Evolutionary conservation across 30 jellyfish, hydroid and myxozoan species (phyloP).

Genomic region (Aurelia sp.): DNA sequence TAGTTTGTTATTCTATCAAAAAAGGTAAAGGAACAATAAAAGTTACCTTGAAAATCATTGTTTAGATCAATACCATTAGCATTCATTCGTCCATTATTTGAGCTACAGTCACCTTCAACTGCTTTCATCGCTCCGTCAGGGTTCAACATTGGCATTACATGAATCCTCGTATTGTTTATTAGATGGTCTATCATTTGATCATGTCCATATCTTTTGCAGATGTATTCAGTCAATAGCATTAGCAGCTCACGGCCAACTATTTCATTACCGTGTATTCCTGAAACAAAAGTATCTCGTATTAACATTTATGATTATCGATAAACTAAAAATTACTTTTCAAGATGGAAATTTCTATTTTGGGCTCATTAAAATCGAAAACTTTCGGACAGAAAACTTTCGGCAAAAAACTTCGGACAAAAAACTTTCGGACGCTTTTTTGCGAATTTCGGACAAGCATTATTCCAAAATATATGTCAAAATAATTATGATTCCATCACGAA

Average conservation of each 20-base stretch:
- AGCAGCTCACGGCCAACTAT: slow-evolving; percentile 92
- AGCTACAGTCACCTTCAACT: slow-evolving; percentile 84
- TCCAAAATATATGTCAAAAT: no score
- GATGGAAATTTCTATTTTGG: no score
- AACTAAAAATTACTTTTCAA: no score
- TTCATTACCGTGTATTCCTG: slow-evolving; percentile 99
- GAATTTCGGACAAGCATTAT: no score
- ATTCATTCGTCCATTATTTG: slow-evolving; percentile 81
- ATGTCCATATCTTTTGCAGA: slow-evolving; percentile 84
- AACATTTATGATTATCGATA: no score
- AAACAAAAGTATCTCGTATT: not conserved
- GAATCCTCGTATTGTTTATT: slow-evolving; percentile 89
- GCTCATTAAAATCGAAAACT: no score
- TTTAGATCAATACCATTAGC: slow-evolving; percentile 94
- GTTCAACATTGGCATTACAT: slow-evolving; percentile 88
- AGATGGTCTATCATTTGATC: slow-evolving; percentile 71
- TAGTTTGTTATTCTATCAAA: no score
- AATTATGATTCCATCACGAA: no score
- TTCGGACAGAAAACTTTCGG: no score
- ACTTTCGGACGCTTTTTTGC: no score
- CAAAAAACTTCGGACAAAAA: no score
- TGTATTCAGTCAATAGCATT: slow-evolving; percentile 73
- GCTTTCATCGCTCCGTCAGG: slow-evolving; percentile 99
- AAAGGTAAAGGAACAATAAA: no score
- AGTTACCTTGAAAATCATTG: slow-evolving; percentile 80